Evolutionary conservation across 53 echinoderm and acorn worm genomes (phyloP).

Genomic region (Stichopus horrens): DNA sequence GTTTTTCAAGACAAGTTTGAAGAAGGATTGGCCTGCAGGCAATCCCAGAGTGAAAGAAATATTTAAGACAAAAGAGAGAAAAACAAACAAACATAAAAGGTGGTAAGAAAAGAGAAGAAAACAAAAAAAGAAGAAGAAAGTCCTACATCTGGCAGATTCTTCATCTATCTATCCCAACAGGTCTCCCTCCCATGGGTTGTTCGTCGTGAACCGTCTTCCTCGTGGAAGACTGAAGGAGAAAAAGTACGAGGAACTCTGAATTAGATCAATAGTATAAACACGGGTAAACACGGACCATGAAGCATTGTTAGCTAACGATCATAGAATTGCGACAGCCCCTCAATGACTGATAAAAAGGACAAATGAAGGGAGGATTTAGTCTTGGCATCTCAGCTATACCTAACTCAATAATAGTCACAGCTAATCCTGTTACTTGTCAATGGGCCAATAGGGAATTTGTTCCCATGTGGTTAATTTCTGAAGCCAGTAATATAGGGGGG

Average conservation of each 20-base stretch:
- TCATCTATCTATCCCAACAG: neutral
- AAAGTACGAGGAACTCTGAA: constrained; percentile 43
- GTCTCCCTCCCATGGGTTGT: constrained; percentile 19
- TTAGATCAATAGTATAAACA: constrained; percentile 46
- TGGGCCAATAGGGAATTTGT: constrained; percentile 30
- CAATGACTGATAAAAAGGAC: constrained; percentile 7
- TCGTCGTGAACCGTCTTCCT: neutral
- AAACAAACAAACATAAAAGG: too few species aligned
- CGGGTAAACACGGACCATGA: constrained; percentile 35
- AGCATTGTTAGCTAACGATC: constrained; percentile 49
- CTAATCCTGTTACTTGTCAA: constrained; percentile 51
- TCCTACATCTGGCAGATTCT: neutral
- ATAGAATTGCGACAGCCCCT: constrained; percentile 24
- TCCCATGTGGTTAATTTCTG: constrained; percentile 43
- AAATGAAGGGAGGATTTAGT: neutral
- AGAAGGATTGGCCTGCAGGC: too few species aligned
- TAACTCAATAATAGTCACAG: constrained; percentile 43
- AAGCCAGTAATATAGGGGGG: constrained; percentile 29
- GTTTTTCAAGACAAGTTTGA: too few species aligned
- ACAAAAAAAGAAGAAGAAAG: neutral
- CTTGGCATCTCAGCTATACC: constrained; percentile 14
- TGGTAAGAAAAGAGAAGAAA: neutral
- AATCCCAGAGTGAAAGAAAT: too few species aligned
- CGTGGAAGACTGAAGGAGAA: constrained; percentile 6
- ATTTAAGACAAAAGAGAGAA: too few species aligned